Base-by-base conservation (phyloP, 2,888 invertebrate species). In the Pachymerium ferrugineum region DNA sequence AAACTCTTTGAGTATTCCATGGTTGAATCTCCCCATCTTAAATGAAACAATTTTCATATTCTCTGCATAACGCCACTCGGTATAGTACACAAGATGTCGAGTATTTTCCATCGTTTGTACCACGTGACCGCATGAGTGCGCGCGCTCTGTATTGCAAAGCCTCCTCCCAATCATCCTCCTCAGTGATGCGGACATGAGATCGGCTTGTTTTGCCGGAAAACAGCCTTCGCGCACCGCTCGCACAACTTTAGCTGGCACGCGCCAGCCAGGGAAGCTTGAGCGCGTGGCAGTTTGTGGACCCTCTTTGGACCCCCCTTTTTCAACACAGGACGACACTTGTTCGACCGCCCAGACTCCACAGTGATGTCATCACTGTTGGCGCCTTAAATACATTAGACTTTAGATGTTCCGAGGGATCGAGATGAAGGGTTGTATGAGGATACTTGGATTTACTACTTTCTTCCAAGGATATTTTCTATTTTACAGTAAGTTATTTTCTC, bases 121-220 rank as follows among this genome's bases (percentile, higher is more conserved):
- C 47, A 47, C 47, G 47, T 47, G 47, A 47, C 47, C 47, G 47
- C 47, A 47, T 47, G 47, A 47, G 47, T 47, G 47, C 47, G 47
- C 47, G 47, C 47, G 47, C 47, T 47, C 47, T 47, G 47, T 47
- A 47, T 47, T 47, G 47, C 47, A 6, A 47, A 47, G 47, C 47
- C 47, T 47, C 47, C 47, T 47, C 47, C 47, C 47, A 47, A 19
- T 47, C 47, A 47, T 47, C 47, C 47, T 47, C 47, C 47, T 47
- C 47, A 47, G 47, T 47, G 47, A 47, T 47, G 47, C 47, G 47
- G 47, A 47, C 47, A 47, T 19, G 47, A 47, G 47, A 47, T 47
- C 47, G 47, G 47, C 47, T 47, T 47, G 47, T 47, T 47, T 47
- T 47, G 47, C 47, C 47, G 47, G 47, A 47, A 47, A 47, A 47